These are phyloP conservation scores for Marmota flaviventris DNA, from an alignment of 2,113 vertebrate species.

Conservation along the genomic window DNA sequence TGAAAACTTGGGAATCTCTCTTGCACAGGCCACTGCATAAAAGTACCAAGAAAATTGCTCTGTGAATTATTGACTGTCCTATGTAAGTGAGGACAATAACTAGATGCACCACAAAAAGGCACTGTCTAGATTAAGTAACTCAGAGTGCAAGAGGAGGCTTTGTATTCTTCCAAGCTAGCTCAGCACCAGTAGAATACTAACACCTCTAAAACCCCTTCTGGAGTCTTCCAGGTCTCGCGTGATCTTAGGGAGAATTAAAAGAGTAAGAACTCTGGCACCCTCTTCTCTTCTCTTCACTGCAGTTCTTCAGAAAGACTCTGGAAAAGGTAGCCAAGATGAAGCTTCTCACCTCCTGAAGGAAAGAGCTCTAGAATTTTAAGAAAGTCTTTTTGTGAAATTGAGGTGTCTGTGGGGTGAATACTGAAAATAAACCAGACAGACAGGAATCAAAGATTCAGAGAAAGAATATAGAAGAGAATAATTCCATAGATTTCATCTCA, in stretches of 20 bases:
- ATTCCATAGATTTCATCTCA: not conserved
- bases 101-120: no score
- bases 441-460: not conserved
- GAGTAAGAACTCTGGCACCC: not conserved
- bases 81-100: not conserved
- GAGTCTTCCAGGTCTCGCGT: not conserved
- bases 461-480: not conserved
- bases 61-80: not conserved
- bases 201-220: not conserved
- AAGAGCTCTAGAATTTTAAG: not conserved
- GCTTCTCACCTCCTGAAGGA: not conserved
- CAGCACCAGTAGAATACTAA: not conserved
- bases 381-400: not conserved
- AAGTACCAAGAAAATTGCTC: not conserved
- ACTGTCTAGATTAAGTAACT: not conserved
- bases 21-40: no score
- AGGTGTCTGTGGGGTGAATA: not conserved
- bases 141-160: not conserved
- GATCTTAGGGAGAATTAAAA: not conserved
- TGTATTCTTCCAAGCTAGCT: not conserved
- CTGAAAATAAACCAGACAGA: slow-evolving; percentile 23
- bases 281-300: not conserved
- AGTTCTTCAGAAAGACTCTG: not conserved
- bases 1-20: not conserved
- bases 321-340: not conserved